Conservation (phyloP, 2,797 vertebrate genomes). For the Malurus splendens region DNA sequence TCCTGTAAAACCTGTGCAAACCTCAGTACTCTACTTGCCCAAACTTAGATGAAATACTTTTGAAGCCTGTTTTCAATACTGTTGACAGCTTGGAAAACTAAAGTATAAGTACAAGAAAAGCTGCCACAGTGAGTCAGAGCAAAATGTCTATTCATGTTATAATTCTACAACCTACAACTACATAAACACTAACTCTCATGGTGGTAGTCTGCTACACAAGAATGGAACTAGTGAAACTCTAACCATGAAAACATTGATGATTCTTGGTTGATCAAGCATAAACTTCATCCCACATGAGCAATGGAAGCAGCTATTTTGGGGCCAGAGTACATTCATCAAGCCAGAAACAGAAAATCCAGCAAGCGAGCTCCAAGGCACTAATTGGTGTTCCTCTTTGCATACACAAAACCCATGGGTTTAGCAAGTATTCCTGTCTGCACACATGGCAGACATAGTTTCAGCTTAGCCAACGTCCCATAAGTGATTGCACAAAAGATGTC, state of each 20-base stretch:
- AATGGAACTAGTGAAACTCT: neutral
- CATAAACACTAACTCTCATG: neutral
- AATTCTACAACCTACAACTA: conserved; percentile 1
- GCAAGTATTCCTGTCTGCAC: neutral
- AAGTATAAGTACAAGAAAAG: neutral
- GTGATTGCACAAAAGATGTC: neutral
- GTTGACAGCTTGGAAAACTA: neutral
- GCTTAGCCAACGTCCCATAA: neutral
- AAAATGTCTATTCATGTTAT: neutral
- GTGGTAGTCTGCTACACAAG: neutral
- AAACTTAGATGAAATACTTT: neutral
- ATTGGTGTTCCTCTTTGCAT: neutral
- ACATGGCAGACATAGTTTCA: neutral
- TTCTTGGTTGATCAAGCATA: neutral
- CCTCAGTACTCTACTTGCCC: neutral
- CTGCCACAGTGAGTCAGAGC: neutral
- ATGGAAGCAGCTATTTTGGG: neutral
- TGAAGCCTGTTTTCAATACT: neutral
- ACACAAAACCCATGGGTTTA: neutral
- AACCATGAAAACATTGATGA: neutral
- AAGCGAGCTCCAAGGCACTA: neutral
- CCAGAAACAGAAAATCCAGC: neutral
- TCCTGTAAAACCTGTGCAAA: neutral
- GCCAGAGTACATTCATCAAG: neutral
- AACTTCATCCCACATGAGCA: neutral